Percentiles rank a stretch among this genome's conserved stretches.
Evolutionary conservation across 2,888 invertebrate species (phyloP).

Genomic region (Aphodius granarius): DNA sequence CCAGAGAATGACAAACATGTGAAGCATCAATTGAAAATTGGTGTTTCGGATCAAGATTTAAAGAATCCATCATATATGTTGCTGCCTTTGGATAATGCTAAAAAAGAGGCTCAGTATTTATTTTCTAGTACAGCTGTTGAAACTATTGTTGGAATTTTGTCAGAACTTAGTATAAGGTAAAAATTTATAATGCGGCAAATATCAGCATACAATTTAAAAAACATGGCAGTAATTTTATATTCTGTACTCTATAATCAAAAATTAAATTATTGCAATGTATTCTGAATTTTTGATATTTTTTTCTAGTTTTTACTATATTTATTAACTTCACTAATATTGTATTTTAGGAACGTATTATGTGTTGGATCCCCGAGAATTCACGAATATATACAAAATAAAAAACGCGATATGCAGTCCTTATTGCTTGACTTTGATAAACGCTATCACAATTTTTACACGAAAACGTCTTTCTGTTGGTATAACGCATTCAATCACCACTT

Average conservation of each 20-base stretch:
- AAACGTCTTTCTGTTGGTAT: slow-evolving; percentile 74
- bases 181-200: slow-evolving; percentile 16
- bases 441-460: slow-evolving; percentile 65
- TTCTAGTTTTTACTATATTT: too few relatives aligned
- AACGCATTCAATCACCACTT: slow-evolving; percentile 92
- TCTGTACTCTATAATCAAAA: too few relatives aligned
- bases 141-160: slow-evolving; percentile 66
- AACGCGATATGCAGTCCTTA: slow-evolving; percentile 59
- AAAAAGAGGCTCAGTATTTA: slow-evolving; percentile 86
- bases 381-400: slow-evolving; percentile 61
- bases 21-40: slow-evolving; percentile 58
- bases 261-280: too few relatives aligned
- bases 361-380: slow-evolving; percentile 84
- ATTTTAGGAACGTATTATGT: slow-evolving; percentile 72
- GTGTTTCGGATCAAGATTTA: slow-evolving; percentile 62
- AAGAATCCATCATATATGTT: slow-evolving; percentile 68
- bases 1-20: slow-evolving; percentile 55
- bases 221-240: too few relatives aligned
- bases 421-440: slow-evolving; percentile 83
- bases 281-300: too few relatives aligned
- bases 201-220: too few relatives aligned
- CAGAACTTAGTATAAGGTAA: slow-evolving; percentile 62
- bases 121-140: slow-evolving; percentile 71
- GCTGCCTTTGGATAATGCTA: slow-evolving; percentile 69
- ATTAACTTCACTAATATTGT: too few relatives aligned